Evolutionary conservation across 2,113 vertebrate species (phyloP), one percentile per base, ranked within the genome.

Genomic region (Periophthalmodon schlosseri): DNA sequence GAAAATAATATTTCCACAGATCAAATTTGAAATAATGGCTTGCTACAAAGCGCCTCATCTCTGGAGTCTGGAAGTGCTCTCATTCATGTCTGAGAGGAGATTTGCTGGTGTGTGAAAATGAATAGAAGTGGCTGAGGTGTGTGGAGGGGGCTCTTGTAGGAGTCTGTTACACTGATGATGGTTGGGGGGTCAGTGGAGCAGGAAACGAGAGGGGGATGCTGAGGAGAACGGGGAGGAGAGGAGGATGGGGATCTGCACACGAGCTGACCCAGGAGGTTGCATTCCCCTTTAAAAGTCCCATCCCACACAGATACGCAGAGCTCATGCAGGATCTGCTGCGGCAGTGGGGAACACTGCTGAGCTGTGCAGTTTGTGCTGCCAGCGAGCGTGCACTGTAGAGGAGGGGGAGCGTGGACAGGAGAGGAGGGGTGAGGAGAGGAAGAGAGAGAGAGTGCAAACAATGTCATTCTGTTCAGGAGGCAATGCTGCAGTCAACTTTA

Each of bases 271-370:
- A 91, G 83, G 89, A 94, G 92, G 93, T 91, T 94, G 94, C 88
- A 57, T 94, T 95, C 93, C 94, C 94, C 94, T 95, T 95, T 96
- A 95, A 96, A 94, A 94, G 94, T 93, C 92, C 91, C 90, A 88
- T 93, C 94, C 92, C 94, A 93, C 94, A 90, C 92, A 82, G 91
- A 94, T 93, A 93, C 94, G 94, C 94, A 94, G 93, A 92, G 93
- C 93, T 94, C 93, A 94, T 94, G 95, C 95, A 95, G 95, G 92
- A 94, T 91, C 90, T 91, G 94, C 92, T 95, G 95, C 95, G 92
- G 94, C 95, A 95, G 91, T 91, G 81, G 88, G 91, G 89, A 93
- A 94, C 94, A 93, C 90, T 96, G 95, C 95, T 96, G 95, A 96
- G 94, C 94, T 85, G 94, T 95, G 95, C 95, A 95, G 93, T 95